Conservation (phyloP, 2,888 invertebrate species). For the Anthrax anthrax region DNA sequence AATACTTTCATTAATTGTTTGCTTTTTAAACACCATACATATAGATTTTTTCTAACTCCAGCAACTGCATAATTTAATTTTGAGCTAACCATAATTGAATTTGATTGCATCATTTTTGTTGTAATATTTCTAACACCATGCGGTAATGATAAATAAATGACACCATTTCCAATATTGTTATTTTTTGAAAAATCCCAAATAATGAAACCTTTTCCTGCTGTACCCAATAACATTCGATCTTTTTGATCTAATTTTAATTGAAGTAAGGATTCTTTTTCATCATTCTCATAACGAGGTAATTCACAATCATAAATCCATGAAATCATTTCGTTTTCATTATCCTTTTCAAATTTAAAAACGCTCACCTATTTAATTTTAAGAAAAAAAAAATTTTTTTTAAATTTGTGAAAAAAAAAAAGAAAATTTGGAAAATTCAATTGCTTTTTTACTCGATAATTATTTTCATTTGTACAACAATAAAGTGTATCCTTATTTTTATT, state of each 20-base stretch:
- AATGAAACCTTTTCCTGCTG: slow-evolving; percentile 69
- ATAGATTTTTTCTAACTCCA: slow-evolving; percentile 87
- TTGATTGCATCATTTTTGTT: slow-evolving; percentile 77
- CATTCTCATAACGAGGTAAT: slow-evolving; percentile 51
- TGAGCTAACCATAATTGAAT: slow-evolving; percentile 83
- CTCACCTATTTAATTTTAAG: slow-evolving; percentile 15
- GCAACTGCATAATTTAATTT: slow-evolving; percentile 86
- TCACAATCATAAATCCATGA: slow-evolving; percentile 48
- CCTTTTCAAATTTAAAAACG: slow-evolving; percentile 19
- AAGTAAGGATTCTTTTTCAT: slow-evolving; percentile 58
- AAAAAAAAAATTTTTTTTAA: too few species aligned
- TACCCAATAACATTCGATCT: slow-evolving; percentile 67
- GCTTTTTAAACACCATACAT: slow-evolving; percentile 80
- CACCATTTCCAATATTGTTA: slow-evolving; percentile 36
- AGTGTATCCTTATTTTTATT: slow-evolving; percentile 50
- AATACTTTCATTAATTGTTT: slow-evolving; percentile 75
- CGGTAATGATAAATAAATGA: slow-evolving; percentile 56
- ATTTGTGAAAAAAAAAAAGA: neutral
- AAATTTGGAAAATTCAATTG: neutral
- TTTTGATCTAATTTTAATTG: slow-evolving; percentile 73
- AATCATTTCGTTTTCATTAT: slow-evolving; percentile 17
- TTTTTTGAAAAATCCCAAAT: slow-evolving; percentile 59
- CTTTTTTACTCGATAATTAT: slow-evolving; percentile 41
- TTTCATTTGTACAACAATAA: slow-evolving; percentile 54
- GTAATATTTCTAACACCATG: slow-evolving; percentile 88